A percentile compares a stretch with the other conserved stretches of the same genome.
Evolutionary conservation across 2,797 vertebrate species (phyloP).

Genomic region (Alectoris magna): DNA sequence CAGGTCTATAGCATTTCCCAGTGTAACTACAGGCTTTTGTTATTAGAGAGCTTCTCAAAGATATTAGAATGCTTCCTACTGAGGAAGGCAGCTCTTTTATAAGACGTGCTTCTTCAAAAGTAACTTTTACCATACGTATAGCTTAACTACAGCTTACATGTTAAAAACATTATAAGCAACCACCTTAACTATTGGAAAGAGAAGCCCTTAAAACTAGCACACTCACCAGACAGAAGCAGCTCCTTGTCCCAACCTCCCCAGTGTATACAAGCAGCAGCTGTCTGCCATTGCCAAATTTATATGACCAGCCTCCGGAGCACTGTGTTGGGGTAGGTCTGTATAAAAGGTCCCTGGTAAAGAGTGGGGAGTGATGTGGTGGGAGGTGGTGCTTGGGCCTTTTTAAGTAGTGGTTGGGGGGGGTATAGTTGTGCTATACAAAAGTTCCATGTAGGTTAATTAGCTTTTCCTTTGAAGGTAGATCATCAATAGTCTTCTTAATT

Average conservation of each 20-base stretch:
- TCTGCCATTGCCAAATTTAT: constrained; percentile 45
- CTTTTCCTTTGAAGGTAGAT: rapidly evolving
- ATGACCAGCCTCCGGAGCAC: neutral
- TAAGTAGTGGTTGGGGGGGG: rapidly evolving
- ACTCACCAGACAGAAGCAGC: constrained; percentile 1
- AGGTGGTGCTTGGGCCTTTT: rapidly evolving
- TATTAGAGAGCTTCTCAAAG: neutral
- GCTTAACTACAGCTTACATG: rapidly evolving
- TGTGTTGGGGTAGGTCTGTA: constrained; percentile 17
- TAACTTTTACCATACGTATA: rapidly evolving
- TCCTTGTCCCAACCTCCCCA: neutral
- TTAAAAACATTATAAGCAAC: rapidly evolving
- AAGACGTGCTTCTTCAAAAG: rapidly evolving
- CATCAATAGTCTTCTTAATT: rapidly evolving
- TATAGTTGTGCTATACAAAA: rapidly evolving
- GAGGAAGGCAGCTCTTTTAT: rapidly evolving
- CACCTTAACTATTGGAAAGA: neutral
- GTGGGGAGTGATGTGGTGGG: neutral
- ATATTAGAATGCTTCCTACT: rapidly evolving
- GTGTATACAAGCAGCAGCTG: neutral
- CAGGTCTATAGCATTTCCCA: neutral
- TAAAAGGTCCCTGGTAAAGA: neutral
- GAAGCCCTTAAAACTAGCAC: rapidly evolving
- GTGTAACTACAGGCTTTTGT: neutral
- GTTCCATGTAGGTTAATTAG: rapidly evolving